Conservation (phyloP, 2,888 invertebrate species). For the Drosophila helvetica region DNA sequence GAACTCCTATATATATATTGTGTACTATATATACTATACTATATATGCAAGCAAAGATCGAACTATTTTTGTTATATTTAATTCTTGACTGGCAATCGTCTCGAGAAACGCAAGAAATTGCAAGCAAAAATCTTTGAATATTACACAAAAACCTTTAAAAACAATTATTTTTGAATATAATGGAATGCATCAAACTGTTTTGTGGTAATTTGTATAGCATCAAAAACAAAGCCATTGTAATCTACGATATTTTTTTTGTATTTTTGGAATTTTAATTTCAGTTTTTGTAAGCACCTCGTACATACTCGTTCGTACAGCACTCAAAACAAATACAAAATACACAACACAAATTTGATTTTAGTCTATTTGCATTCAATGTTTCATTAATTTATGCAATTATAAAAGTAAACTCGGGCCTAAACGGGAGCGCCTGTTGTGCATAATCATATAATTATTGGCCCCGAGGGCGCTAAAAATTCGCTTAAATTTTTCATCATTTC, state of each 20-base stretch:
- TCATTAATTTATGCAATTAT: slow-evolving; percentile 76
- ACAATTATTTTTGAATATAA: slow-evolving; percentile 67
- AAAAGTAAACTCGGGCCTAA: slow-evolving; percentile 64
- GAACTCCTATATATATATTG: slow-evolving; percentile 69
- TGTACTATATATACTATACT: slow-evolving; percentile 70
- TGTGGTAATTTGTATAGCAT: slow-evolving; percentile 82
- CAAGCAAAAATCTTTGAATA: slow-evolving; percentile 43
- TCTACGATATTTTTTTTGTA: slow-evolving; percentile 39
- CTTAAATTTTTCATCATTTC: slow-evolving; percentile 27
- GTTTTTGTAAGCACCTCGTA: slow-evolving; percentile 25
- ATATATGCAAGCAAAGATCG: slow-evolving; percentile 59
- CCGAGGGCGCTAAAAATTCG: slow-evolving; percentile 9
- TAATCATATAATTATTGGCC: slow-evolving; percentile 26
- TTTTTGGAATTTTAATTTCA: slow-evolving; percentile 57
- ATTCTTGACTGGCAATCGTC: slow-evolving; percentile 53
- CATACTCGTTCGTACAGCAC: slow-evolving; percentile 27
- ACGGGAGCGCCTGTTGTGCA: slow-evolving; percentile 43
- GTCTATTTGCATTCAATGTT: slow-evolving; percentile 65
- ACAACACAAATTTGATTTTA: slow-evolving; percentile 51
- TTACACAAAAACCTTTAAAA: slow-evolving; percentile 42
- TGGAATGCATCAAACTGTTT: slow-evolving; percentile 72
- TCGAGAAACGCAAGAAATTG: slow-evolving; percentile 45
- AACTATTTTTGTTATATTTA: slow-evolving; percentile 63
- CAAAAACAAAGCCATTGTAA: slow-evolving; percentile 58
- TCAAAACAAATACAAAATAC: slow-evolving; percentile 53